Percentiles rank a stretch among this genome's conserved stretches.
Evolutionary conservation across 2,797 vertebrate genomes (phyloP).

Genomic region (Sarcophilus harrisii): DNA sequence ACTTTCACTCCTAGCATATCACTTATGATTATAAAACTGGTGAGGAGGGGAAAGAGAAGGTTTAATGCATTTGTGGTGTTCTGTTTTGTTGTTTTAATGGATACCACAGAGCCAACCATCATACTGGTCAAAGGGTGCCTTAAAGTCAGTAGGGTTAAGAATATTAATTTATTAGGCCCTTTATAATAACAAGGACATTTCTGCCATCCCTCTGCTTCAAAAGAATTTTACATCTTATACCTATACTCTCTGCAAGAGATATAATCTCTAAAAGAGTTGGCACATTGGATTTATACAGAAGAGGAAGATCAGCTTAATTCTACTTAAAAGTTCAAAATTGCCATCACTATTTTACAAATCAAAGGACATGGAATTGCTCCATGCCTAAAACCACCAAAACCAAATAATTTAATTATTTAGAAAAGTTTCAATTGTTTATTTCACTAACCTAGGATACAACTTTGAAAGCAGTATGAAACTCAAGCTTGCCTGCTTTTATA

Average conservation of each 20-base stretch:
- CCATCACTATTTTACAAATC: constrained; percentile 74
- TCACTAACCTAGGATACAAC: constrained; percentile 75
- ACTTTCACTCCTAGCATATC: constrained; percentile 52
- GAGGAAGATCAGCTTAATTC: constrained; percentile 74
- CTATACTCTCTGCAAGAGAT: constrained; percentile 72
- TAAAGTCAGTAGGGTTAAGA: constrained; percentile 60
- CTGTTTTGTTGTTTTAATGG: constrained; percentile 6
- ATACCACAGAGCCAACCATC: constrained; percentile 56
- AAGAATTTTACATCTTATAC: constrained; percentile 69
- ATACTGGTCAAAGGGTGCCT: not conserved
- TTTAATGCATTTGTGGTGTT: not conserved
- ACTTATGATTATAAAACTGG: constrained; percentile 67
- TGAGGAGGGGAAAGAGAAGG: constrained; percentile 64
- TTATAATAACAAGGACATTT: constrained; percentile 70
- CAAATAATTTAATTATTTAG: constrained; percentile 76
- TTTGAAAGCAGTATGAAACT: constrained; percentile 73
- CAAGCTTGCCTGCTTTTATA: constrained; percentile 70
- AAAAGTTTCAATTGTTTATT: constrained; percentile 70
- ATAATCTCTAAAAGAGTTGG: constrained; percentile 71
- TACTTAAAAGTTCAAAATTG: constrained; percentile 74
- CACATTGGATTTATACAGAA: constrained; percentile 72
- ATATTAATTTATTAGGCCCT: constrained; percentile 67
- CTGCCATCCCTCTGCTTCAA: constrained; percentile 66
- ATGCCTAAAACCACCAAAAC: constrained; percentile 79
- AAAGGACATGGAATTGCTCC: constrained; percentile 70